Evolutionary conservation across 2,797 vertebrate genomes (phyloP).

Genomic region (Stomatorhinus walkeri): DNA sequence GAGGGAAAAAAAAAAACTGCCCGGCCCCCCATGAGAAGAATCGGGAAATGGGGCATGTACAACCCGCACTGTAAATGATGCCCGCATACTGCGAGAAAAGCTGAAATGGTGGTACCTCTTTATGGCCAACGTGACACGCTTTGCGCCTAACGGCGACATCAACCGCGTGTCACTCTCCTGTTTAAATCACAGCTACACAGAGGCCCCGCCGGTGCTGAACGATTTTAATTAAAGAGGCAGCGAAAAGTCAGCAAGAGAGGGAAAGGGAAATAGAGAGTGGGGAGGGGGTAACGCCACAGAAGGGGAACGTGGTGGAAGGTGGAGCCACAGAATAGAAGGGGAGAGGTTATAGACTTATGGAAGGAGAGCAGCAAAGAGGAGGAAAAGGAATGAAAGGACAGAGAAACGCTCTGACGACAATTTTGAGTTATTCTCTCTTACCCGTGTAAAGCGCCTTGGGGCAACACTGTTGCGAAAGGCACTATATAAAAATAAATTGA

Average conservation of each 20-base stretch:
- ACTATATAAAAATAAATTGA: not conserved
- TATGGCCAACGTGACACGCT: conserved; percentile 39
- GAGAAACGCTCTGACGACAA: not conserved
- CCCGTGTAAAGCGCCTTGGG: not conserved
- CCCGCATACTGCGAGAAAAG: not conserved
- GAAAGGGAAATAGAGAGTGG: not conserved
- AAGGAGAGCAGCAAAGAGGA: not conserved
- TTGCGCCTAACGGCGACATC: conserved; percentile 53
- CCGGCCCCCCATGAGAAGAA: not conserved
- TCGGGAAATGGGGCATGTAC: not conserved
- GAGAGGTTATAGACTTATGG: conserved; percentile 1
- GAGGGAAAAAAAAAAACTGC: not conserved
- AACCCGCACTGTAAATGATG: conserved; percentile 30
- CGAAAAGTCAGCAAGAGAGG: conserved; percentile 15
- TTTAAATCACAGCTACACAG: conserved; percentile 52
- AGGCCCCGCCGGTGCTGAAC: conserved; percentile 44
- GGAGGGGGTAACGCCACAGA: conserved; percentile 14
- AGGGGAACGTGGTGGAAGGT: not conserved
- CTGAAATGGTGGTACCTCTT: not conserved
- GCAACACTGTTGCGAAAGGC: not conserved
- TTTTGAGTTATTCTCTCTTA: not conserved
- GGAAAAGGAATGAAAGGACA: not conserved
- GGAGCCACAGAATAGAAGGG: not conserved
- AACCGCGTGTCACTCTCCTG: conserved; percentile 45
- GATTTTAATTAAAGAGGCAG: conserved; percentile 56